Conservation (phyloP, 2,113 vertebrate genomes). For the Strix uralensis region DNA sequence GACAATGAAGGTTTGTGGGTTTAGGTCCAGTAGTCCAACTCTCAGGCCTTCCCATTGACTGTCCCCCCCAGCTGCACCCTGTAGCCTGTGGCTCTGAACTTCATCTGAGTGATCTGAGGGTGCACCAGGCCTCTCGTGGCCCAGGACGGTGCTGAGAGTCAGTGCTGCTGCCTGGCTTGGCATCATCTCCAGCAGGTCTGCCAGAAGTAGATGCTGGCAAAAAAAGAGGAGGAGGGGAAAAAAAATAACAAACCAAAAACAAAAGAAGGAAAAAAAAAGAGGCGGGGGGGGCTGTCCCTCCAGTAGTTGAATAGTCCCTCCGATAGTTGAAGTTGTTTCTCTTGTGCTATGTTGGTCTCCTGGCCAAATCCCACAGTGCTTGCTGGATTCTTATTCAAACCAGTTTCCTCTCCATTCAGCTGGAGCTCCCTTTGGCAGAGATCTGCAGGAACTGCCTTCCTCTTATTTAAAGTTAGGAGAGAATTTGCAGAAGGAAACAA, state of each 20-base stretch:
- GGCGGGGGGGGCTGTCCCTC: not conserved
- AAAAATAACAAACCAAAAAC: not conserved
- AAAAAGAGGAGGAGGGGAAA: not conserved
- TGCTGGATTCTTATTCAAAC: not conserved
- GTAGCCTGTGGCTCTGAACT: not conserved
- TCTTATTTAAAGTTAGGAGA: not conserved
- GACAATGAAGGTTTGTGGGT: not conserved
- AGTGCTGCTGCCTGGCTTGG: not conserved
- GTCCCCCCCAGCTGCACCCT: not conserved
- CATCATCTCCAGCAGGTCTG: not conserved
- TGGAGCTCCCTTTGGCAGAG: constrained; percentile 1
- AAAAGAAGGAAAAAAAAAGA: not conserved
- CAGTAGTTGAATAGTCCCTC: not conserved
- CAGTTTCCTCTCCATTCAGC: constrained; percentile 17
- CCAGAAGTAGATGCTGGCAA: not conserved
- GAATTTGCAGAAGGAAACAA: not conserved
- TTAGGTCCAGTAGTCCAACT: not conserved
- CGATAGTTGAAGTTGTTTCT: not conserved
- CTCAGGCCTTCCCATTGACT: not conserved
- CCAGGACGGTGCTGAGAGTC: not conserved
- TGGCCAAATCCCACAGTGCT: constrained; percentile 4
- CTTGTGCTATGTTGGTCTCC: not conserved
- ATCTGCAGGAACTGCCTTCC: not conserved
- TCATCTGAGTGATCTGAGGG: not conserved
- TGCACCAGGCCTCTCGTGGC: not conserved